A percentile compares a stretch with the other conserved stretches of the same genome.
phyloP scores from a whole-genome alignment of 2,888 invertebrate species.

The Elegia similella region DNA sequence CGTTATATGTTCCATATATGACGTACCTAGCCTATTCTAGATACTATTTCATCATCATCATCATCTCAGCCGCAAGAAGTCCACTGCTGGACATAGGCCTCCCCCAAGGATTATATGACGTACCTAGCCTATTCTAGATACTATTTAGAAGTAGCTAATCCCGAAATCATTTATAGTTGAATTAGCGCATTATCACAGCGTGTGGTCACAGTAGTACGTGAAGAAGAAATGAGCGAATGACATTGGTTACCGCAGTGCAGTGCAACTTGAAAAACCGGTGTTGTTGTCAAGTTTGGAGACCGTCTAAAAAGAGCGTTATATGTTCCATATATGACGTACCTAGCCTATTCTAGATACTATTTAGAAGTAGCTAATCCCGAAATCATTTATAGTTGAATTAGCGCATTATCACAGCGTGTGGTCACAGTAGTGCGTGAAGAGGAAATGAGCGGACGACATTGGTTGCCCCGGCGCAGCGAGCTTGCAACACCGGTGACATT shows the following conservation, averaged over 20 bases:
- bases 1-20: not conserved
- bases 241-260: conserved; percentile 58
- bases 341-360: not conserved
- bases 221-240: conserved; percentile 63
- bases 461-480: conserved; percentile 48
- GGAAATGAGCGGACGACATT: conserved; percentile 68
- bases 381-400: not conserved
- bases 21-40: not conserved
- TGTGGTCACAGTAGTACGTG: not conserved
- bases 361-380: not conserved
- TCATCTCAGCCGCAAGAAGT: no score
- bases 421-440: conserved; percentile 27
- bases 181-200: not conserved
- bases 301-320: conserved; percentile 47
- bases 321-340: not conserved
- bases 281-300: conserved; percentile 74
- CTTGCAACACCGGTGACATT: conserved; percentile 75
- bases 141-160: not conserved
- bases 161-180: no score
- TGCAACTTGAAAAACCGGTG: conserved; percentile 66
- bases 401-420: not conserved
- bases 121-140: no score
- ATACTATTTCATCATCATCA: no score
- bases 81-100: no score
- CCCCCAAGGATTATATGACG: no score